Base-by-base conservation (phyloP, 2,888 invertebrate genomes). In the Ptychoptera albimana region DNA sequence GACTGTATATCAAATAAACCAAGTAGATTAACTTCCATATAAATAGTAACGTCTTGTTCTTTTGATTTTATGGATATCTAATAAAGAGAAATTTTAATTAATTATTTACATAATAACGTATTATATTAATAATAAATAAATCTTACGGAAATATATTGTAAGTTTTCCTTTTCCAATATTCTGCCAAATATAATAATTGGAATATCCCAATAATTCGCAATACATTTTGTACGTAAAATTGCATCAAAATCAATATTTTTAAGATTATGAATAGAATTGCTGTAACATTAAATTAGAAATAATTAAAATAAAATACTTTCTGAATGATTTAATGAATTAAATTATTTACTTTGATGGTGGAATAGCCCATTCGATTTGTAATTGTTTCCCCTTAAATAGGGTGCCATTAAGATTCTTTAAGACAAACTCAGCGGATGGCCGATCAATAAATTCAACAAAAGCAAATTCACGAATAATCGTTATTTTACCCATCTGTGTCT, bases 111-210 rank as follows among this genome's bases (percentile, higher is more conserved):
- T 10, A 37, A 9, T 13, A 4, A 12, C 9, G 13, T 14, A 4
- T 13, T 7, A n/a, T 11, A 34, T 8, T 12, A 14, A 42, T 36
- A 36, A 36, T 1, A 35, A 4, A 37, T 13, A 16, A 40, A 38
- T 46, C 49, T 51, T 51, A 59, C 54, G 5, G 54, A 54, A 8
- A 50, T 53, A 48, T 57, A 57, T 38, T 59, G 59, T 2, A 55
- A 4, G 7, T 46, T 44, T 12, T 53, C 51, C 0, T 38, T 14
- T 13, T 52, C 50, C 23, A 51, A 57, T 32, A 51, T 51, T 10
- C 54, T 53, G 1, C 59, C 60, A 45, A 57, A 60, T n/a, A 60
- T 50, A 1, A 58, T 51, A 2, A 59, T 45, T 5, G 59, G 60
- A 10, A 55, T 51, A 29, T 45, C 39, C 59, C 59, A 60, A 37